Percentiles rank a stretch among this genome's conserved stretches.
These are phyloP conservation scores for Seira sanloemensis DNA, from an alignment of 2,888 invertebrate genomes.

Conservation along the genomic window DNA sequence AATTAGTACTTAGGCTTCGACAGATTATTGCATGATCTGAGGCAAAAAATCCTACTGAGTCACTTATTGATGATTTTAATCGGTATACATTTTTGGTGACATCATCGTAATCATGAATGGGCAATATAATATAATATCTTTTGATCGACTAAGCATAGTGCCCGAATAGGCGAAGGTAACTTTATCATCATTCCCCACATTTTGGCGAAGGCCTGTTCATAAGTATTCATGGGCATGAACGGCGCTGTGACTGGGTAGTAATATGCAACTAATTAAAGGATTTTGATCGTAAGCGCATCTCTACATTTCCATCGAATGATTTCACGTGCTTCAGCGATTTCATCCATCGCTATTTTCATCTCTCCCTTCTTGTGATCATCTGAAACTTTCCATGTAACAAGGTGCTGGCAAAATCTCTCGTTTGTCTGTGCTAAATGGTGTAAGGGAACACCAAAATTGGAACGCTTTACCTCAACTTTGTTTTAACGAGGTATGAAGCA, in stretches of 20 bases:
- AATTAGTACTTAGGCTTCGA: background rate
- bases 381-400: too few species aligned
- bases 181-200: background rate
- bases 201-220: background rate
- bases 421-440: too few species aligned
- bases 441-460: conserved; percentile 14
- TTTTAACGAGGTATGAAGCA: background rate
- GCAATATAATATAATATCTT: background rate
- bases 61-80: conserved; percentile 1
- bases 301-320: background rate
- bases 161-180: background rate
- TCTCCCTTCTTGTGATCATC: too few species aligned
- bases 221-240: background rate
- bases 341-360: too few species aligned
- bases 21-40: background rate
- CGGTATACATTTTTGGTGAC: conserved; percentile 14
- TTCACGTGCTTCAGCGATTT: conserved; percentile 4
- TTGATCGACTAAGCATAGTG: background rate
- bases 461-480: background rate
- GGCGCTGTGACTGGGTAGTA: background rate
- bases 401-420: too few species aligned
- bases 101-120: background rate
- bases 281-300: background rate
- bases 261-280: conserved; percentile 10
- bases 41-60: conserved; percentile 16